These are phyloP conservation scores for Grapholita molesta DNA, from an alignment of 1,140 invertebrate species.

Conservation along the genomic window DNA sequence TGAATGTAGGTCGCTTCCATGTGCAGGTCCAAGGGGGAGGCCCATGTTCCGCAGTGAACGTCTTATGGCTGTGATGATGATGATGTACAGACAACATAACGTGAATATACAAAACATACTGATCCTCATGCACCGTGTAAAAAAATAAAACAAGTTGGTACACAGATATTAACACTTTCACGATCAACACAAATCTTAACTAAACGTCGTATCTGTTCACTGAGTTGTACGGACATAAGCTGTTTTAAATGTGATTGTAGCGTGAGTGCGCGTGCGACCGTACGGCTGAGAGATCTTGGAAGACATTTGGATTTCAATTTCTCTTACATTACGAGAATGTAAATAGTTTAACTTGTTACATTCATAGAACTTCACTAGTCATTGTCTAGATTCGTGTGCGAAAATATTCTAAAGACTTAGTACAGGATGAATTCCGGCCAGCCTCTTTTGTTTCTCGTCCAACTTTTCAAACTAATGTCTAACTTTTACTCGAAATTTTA, in stretches of 20 bases:
- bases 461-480: too few relatives aligned
- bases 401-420: too few relatives aligned
- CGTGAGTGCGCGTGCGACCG: slow-evolving; percentile 1
- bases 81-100: neutral
- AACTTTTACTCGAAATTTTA: too few relatives aligned
- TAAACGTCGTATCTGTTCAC: neutral
- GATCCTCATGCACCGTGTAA: neutral
- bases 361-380: neutral
- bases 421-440: too few relatives aligned
- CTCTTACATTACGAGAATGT: slow-evolving; percentile 15
- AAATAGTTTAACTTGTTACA: neutral
- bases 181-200: neutral
- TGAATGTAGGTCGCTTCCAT: too few relatives aligned
- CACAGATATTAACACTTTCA: slow-evolving; percentile 14
- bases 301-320: slow-evolving; percentile 16
- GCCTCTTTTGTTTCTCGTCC: too few relatives aligned
- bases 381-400: too few relatives aligned
- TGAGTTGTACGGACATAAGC: neutral
- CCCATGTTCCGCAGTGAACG: too few relatives aligned
- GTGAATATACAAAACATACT: neutral
- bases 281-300: neutral
- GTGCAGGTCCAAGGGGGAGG: too few relatives aligned
- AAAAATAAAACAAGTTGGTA: slow-evolving; percentile 5
- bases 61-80: too few relatives aligned
- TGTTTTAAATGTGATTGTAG: neutral